Evolutionary conservation across 2,888 invertebrate genomes (phyloP), one percentile per base, ranked within the genome.

Genomic region (Acanthoscelides obtectus): DNA sequence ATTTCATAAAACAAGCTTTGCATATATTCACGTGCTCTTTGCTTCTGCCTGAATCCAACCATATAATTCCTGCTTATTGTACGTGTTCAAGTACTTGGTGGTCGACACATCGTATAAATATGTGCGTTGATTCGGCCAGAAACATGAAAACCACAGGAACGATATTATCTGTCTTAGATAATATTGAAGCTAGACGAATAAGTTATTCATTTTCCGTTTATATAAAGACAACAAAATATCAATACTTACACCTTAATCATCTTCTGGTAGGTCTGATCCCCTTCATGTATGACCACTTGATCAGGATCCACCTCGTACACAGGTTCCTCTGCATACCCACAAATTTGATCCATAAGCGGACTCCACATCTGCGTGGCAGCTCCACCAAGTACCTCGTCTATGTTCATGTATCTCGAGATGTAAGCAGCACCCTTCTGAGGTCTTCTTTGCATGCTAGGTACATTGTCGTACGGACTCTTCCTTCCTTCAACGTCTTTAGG

Each of bases 341-440:
- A 84, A 76, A 88, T 87, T 45, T 88, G 87, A 79, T 89, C 88
- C 87, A 90, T 89, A 74, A 91, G 87, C 17, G 92, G 91, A 82
- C 91, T 91, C 79, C 91, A 88, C 74, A 91, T 83, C 22, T 87
- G 86, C 72, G 86, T 86, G 66, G 87, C 84, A 66, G 87, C 84
- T 70, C 87, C 87, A 68, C 95, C 96, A 74, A 97, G 87, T 82
- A 97, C 90, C 81, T 97, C 97, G 83, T 96, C 96, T 78, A 97
- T 96, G 84, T 96, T 94, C 66, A 92, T 92, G 84, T 94, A 94
- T 72, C 91, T 90, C 17, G 96, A 95, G 77, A 96, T 94, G 83
- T 95, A 97, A 71, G 90, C 85, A 71, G 87, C 87, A 12, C 45
- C 17, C 82, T 78, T 85, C 83, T 78, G 85, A 79, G 87, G 83